phyloP scores from a whole-genome alignment of 1,140 invertebrate genomes.

The Drosophila pseudoobscura region DNA sequence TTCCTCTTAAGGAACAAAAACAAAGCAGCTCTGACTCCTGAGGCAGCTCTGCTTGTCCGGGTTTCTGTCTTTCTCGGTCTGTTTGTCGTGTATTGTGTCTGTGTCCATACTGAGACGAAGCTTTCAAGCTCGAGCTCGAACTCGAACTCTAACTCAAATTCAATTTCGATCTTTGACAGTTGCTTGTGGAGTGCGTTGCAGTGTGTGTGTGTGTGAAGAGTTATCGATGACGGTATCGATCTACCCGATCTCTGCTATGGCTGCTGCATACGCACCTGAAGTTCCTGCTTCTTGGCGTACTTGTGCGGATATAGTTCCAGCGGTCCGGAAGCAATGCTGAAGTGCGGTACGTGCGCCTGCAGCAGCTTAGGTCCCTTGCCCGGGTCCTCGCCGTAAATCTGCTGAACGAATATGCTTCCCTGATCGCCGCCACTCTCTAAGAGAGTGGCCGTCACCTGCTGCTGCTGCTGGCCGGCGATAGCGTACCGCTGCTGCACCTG shows the following conservation, averaged over 20 bases:
- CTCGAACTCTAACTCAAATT: too few relatives aligned
- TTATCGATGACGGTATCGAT: too few relatives aligned
- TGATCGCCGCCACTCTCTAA: constrained; percentile 61
- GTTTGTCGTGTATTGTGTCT: too few relatives aligned
- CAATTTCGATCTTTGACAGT: too few relatives aligned
- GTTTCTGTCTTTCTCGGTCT: too few relatives aligned
- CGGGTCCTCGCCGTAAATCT: constrained; percentile 75
- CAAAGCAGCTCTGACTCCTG: background rate
- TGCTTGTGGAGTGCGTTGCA: too few relatives aligned
- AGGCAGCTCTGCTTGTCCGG: background rate
- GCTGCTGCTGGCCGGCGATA: constrained; percentile 58
- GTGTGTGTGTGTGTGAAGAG: constrained; percentile 1
- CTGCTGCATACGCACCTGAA: constrained; percentile 77
- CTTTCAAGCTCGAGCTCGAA: too few relatives aligned
- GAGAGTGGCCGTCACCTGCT: constrained; percentile 54
- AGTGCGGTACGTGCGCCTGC: constrained; percentile 77
- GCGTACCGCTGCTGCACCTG: constrained; percentile 57
- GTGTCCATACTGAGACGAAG: too few relatives aligned
- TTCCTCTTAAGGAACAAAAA: constrained; percentile 5
- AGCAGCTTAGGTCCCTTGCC: constrained; percentile 64
- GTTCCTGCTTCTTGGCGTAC: constrained; percentile 82
- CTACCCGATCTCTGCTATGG: background rate
- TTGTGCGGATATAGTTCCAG: constrained; percentile 80
- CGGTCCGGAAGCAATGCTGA: constrained; percentile 72
- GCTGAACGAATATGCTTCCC: constrained; percentile 75